Evolutionary conservation across 1,140 invertebrate species (phyloP).

Genomic region (Trichonephila clavata): DNA sequence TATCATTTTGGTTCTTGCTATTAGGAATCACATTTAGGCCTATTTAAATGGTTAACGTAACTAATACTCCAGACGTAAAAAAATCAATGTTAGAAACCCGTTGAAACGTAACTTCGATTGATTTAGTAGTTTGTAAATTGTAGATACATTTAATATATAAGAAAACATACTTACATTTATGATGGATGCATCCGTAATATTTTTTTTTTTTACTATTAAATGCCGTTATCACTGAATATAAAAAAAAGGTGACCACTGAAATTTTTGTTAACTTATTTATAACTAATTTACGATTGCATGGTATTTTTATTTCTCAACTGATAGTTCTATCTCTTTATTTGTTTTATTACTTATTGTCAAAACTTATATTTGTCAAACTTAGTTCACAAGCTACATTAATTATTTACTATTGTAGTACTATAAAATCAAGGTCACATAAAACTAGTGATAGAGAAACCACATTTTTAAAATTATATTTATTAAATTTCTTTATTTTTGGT

Average conservation of each 20-base stretch:
- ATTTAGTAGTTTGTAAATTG: neutral
- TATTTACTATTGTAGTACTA: neutral
- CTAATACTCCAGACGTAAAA: constrained; percentile 14
- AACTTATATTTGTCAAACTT: neutral
- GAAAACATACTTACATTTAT: neutral
- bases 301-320: neutral
- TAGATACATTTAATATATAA: neutral
- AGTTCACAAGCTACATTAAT: neutral
- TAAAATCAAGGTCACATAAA: constrained; percentile 27
- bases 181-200: neutral
- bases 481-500: no score
- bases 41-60: constrained; percentile 57
- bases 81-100: neutral
- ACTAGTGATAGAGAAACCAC: neutral
- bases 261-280: neutral
- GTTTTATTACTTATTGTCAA: constrained; percentile 8
- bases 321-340: neutral
- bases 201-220: constrained; percentile 2
- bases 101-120: neutral
- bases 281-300: neutral
- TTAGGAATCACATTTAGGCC: constrained; percentile 54
- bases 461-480: no score
- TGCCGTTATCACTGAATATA: neutral
- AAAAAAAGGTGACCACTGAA: neutral
- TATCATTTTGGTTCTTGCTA: constrained; percentile 48